Base-by-base conservation (phyloP, 2,888 invertebrate species). In the Drosophila meridiana region DNA sequence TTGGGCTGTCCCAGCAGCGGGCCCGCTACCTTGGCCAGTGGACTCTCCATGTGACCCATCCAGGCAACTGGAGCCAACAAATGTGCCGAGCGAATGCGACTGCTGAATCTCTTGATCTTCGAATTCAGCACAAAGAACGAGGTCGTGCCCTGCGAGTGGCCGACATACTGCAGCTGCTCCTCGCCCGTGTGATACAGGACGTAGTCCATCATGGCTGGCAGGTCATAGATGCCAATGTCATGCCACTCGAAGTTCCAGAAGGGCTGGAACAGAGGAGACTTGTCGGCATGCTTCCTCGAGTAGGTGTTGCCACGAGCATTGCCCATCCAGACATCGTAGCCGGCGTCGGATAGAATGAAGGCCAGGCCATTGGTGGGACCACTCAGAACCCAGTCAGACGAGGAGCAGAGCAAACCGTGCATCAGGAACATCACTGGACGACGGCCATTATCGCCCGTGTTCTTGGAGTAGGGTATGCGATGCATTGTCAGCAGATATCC, bases 11-110 rank as follows among this genome's bases (percentile, higher is more conserved):
- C 90, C 4, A 91, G 32, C 9, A 90, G 38, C 7, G 95, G 96
- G 0, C 96, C 95, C 1, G 96, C 90, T 40, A 95, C 93, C 68
- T 94, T 93, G 53, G 84, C 89, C 58, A 97, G 8, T 0, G 97
- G 89, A 45, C 87, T 83, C 30, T 87, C 81, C 89, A 85, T 87
- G 56, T 91, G 67, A 11, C 76, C 84, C 86, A 91, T 88, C 74
- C 75, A 92, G 14, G 77, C 91, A 20, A 91, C 89, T 4, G 91
- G 91, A 4, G 92, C 91, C 60, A 91, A 42, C 32, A 91, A 69
- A 65, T 91, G 91, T 0, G 89, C 90, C 0, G 92, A 87, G 6
- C 42, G 77, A 14, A 91, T 82, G 45, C 86, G 86, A 11, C n/a
- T 79, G 68, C 79, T 87, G 64, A 91, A 92, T 9, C 83, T 69